Conservation (phyloP, 53 echinoderm and acorn worm genomes). For the Paracentrotus lividus region DNA sequence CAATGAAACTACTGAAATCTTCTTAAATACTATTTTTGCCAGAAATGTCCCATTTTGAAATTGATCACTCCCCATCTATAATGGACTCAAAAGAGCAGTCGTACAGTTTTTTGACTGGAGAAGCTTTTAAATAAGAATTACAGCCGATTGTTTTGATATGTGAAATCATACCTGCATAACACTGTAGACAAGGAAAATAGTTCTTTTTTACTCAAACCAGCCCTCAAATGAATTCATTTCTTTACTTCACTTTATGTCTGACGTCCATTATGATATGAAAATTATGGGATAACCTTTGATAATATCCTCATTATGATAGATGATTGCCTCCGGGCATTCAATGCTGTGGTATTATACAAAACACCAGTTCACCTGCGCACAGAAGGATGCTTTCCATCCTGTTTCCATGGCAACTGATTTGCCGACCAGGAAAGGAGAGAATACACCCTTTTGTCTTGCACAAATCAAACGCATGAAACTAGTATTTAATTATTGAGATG, state of each 20-base stretch:
- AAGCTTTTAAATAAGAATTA: too few species aligned
- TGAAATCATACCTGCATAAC: too few species aligned
- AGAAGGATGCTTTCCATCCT: neutral
- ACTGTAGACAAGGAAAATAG: too few species aligned
- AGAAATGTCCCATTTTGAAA: too few species aligned
- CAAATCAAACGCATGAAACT: neutral
- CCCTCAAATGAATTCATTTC: too few species aligned
- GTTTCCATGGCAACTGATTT: conserved; percentile 43
- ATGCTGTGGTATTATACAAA: neutral
- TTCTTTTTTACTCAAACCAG: too few species aligned
- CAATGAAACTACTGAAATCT: too few species aligned
- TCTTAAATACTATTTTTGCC: too few species aligned
- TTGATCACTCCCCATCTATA: too few species aligned
- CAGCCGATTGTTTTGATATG: too few species aligned
- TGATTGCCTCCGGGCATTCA: neutral
- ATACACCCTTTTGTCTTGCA: neutral
- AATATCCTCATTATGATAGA: conserved; percentile 29
- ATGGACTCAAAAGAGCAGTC: too few species aligned
- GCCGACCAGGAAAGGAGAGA: neutral
- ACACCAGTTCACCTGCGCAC: conserved; percentile 24
- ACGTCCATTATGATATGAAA: conserved; percentile 29
- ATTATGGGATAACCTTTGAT: conserved; percentile 16
- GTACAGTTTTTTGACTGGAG: too few species aligned
- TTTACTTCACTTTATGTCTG: neutral
- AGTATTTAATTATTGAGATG: neutral